These are phyloP conservation scores for Antechinus stuartii DNA, from an alignment of 2,113 vertebrate genomes.

Conservation along the genomic window DNA sequence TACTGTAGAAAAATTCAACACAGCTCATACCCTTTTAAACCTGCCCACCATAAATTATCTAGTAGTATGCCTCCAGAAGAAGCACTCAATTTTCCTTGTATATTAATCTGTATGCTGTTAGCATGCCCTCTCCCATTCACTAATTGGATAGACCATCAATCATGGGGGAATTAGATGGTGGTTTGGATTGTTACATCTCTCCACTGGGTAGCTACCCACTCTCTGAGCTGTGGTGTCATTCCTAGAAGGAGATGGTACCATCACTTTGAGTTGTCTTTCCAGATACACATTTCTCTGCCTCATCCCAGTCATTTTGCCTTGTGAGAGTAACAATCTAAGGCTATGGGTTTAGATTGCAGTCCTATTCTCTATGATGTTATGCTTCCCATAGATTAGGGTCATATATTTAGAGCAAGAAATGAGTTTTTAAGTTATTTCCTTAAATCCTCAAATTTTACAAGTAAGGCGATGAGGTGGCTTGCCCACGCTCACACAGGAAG, in stretches of 20 bases:
- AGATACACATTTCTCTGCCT: background rate
- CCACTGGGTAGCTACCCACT: background rate
- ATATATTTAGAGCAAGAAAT: background rate
- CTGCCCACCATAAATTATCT: slow-evolving; percentile 42
- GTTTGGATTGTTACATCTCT: slow-evolving; percentile 18
- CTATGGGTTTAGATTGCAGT: background rate
- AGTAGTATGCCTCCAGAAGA: slow-evolving; percentile 46
- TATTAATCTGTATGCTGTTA: slow-evolving; percentile 50
- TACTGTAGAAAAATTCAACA: slow-evolving; percentile 41
- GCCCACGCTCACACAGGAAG: background rate
- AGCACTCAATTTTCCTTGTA: slow-evolving; percentile 45
- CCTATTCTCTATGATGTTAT: background rate
- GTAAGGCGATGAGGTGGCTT: background rate
- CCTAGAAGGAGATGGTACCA: background rate
- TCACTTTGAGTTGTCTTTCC: background rate
- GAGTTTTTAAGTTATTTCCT: background rate
- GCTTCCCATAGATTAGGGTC: background rate
- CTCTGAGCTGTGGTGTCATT: background rate
- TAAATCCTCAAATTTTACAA: background rate
- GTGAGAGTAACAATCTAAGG: background rate
- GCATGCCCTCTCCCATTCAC: slow-evolving; percentile 42
- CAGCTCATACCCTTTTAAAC: background rate
- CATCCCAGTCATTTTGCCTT: background rate
- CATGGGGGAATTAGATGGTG: slow-evolving; percentile 47
- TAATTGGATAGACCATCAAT: slow-evolving; percentile 46